These are phyloP conservation scores for Lycaon pictus DNA, from an alignment of 2,113 vertebrate genomes.

Conservation along the genomic window DNA sequence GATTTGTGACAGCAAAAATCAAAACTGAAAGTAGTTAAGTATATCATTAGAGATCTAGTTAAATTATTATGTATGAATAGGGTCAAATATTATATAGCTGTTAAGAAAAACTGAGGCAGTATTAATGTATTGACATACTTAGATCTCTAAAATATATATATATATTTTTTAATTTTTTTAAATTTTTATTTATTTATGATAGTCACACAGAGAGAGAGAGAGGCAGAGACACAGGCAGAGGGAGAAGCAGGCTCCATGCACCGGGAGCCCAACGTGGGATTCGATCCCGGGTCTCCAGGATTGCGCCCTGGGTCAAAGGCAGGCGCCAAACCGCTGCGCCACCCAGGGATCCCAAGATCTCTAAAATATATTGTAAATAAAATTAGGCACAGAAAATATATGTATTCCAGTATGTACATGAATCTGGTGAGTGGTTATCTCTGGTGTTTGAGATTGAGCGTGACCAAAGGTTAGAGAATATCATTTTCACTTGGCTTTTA, in stretches of 20 bases:
- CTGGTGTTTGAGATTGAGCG: background rate
- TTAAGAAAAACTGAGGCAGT: slow-evolving; percentile 10
- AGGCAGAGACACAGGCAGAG: too few species aligned
- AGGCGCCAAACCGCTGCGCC: too few species aligned
- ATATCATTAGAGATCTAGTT: background rate
- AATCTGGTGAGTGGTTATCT: background rate
- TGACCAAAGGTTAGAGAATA: background rate
- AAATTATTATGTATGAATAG: background rate
- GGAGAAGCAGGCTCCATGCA: too few species aligned
- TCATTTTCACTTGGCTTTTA: slow-evolving; percentile 41
- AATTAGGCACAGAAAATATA: slow-evolving; percentile 29
- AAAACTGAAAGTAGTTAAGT: slow-evolving; percentile 30
- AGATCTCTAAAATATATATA: slow-evolving; percentile 44
- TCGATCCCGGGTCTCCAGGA: too few species aligned
- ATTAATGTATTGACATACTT: background rate
- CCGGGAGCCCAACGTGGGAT: too few species aligned
- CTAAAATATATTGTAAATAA: slow-evolving; percentile 47
- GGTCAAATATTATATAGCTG: background rate
- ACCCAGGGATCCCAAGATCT: background rate
- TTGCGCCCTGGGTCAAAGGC: too few species aligned
- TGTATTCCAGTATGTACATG: background rate
- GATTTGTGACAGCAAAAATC: slow-evolving; percentile 12
- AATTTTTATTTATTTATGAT: too few species aligned
- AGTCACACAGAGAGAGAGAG: too few species aligned
- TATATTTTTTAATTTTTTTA: background rate